These are phyloP conservation scores for Pristionchus exspectatus DNA, from an alignment of 2,888 invertebrate species.

Conservation along the genomic window DNA sequence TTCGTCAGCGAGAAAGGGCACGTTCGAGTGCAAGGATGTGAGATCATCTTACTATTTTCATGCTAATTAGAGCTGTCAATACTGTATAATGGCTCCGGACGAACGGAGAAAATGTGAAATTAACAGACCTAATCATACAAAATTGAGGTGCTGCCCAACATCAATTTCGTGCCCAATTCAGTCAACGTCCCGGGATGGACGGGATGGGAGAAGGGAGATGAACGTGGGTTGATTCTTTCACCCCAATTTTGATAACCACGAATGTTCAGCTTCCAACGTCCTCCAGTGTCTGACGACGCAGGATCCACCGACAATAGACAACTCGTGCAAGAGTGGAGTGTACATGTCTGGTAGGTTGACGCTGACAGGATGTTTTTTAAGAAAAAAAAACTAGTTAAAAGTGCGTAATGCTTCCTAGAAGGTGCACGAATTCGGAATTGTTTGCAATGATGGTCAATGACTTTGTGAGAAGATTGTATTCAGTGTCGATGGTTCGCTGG, in stretches of 20 bases:
- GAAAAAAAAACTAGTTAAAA: too few species aligned
- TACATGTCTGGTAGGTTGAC: conserved; percentile 7
- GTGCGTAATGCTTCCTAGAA: too few species aligned
- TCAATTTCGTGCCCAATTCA: conserved; percentile 46
- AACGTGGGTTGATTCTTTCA: background rate
- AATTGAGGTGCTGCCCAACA: conserved; percentile 9
- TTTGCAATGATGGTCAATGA: too few species aligned
- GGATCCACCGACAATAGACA: too few species aligned
- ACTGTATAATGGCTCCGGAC: background rate
- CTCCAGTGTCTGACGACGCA: background rate
- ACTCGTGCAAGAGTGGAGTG: background rate
- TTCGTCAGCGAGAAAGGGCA: background rate
- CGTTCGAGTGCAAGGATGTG: conserved; percentile 43
- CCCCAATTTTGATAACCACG: background rate
- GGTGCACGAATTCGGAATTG: too few species aligned
- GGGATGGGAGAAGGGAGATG: conserved; percentile 20
- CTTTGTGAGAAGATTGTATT: background rate
- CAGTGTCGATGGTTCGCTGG: conserved; percentile 17
- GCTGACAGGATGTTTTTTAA: too few species aligned
- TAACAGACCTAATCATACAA: too few species aligned
- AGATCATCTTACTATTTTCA: background rate
- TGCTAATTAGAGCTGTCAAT: background rate
- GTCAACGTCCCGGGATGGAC: background rate
- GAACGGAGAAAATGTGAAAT: too few species aligned
- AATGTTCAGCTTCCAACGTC: background rate